Evolutionary conservation across 2,797 vertebrate genomes (phyloP), one percentile per base, ranked within the genome.

Genomic region (Arrhamphus sclerolepis): DNA sequence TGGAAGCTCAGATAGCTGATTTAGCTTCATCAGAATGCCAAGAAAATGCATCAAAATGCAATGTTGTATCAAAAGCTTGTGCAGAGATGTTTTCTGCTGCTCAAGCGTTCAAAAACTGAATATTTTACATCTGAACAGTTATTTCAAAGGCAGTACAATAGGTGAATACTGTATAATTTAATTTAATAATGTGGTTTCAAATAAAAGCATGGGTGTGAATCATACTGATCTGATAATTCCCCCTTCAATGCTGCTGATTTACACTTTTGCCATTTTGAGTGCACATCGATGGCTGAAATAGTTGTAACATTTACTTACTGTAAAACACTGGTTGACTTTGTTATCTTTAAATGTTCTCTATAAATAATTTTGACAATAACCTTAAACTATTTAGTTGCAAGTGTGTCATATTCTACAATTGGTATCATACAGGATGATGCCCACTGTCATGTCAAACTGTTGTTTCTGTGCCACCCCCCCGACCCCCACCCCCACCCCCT

Each of bases 381-480:
- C 20, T 21, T 22, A 5, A 44, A 44, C 20, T 1, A 19, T 21
- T 11, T 14, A 14, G 10, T 22, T 46, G 21, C 19, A 22, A 46
- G 2, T 46, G 3, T 14, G 3, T 5, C 11, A 6, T 51, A 62
- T 71, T 66, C 13, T 24, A 49, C 18, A 7, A 16, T 38, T 38
- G 34, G 4, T 38, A 68, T 56, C 24, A 57, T 47, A 65, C 56
- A 39, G 31, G 38, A 50, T 7, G 20, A 39, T 51, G 51, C 42
- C 31, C 29, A 19, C 20, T 69, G 67, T 60, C 72, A 80, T 50
- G 63, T 80, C 42, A 65, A 83, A 80, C 56, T 66, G 59, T 82
- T 66, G 70, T 54, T 72, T 78, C 48, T 47, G 50, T 67, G 75
- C n/a, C n/a, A n/a, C n/a, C n/a, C n/a, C n/a, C n/a, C n/a, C n/a